phyloP scores from a whole-genome alignment of 2,113 vertebrate genomes.

The Ctenodactylus gundi region DNA sequence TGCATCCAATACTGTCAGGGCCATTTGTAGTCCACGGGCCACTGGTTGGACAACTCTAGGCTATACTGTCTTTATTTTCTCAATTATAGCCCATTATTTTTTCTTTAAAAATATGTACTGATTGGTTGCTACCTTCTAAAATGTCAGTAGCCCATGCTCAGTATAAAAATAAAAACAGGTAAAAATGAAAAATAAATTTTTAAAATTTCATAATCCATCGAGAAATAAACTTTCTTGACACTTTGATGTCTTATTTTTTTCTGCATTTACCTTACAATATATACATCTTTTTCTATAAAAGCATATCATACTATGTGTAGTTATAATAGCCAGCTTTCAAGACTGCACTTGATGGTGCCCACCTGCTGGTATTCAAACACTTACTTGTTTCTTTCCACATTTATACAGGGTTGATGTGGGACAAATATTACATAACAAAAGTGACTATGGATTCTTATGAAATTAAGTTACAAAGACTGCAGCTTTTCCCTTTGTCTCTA shows the following conservation, averaged over 20 bases:
- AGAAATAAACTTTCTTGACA: not conserved
- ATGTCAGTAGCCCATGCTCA: not conserved
- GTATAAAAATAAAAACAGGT: not conserved
- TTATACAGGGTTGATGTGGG: not conserved
- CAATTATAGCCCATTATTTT: not conserved
- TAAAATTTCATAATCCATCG: not conserved
- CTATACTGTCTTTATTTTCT: not conserved
- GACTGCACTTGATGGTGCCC: not conserved
- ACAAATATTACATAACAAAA: conserved; percentile 29
- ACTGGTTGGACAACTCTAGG: too few species aligned
- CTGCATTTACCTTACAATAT: not conserved
- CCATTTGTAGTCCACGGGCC: too few species aligned
- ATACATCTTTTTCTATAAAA: not conserved
- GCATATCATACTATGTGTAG: not conserved
- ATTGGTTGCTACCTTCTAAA: not conserved
- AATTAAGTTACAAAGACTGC: not conserved
- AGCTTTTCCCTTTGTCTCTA: not conserved
- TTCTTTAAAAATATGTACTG: not conserved
- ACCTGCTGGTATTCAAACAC: not conserved
- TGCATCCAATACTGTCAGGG: too few species aligned
- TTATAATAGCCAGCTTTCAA: not conserved
- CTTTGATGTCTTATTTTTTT: conserved; percentile 6
- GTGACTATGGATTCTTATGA: not conserved
- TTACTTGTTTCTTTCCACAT: not conserved
- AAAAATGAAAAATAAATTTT: not conserved